phyloP scores from a whole-genome alignment of 2,797 vertebrate species.

The Mormyrops boulengeri region DNA sequence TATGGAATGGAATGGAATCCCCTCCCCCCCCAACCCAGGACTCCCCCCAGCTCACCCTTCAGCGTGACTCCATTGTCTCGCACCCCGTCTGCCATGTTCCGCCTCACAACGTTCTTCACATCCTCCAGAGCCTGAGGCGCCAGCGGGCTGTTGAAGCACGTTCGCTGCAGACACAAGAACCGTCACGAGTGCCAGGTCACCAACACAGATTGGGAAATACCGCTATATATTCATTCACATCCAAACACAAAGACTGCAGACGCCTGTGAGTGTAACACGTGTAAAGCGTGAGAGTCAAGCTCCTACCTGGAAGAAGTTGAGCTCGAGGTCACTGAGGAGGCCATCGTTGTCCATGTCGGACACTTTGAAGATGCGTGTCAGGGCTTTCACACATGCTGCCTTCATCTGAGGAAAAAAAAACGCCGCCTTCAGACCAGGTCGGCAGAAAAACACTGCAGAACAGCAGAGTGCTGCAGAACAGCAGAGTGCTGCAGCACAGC shows the following conservation, averaged over 20 bases:
- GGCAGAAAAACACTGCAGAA: neutral
- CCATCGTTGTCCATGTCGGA: constrained; percentile 93
- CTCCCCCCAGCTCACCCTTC: constrained; percentile 67
- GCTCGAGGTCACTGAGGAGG: constrained; percentile 83
- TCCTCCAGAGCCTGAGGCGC: constrained; percentile 89
- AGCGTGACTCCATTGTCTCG: constrained; percentile 80
- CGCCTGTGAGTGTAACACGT: neutral
- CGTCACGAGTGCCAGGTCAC: neutral
- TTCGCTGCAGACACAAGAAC: constrained; percentile 61
- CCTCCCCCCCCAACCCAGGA: neutral
- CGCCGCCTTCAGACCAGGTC: neutral
- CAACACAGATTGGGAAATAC: neutral
- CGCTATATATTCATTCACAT: neutral
- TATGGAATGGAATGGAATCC: neutral
- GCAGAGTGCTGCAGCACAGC: neutral
- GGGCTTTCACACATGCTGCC: constrained; percentile 78
- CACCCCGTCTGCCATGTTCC: constrained; percentile 82
- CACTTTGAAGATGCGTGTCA: constrained; percentile 91
- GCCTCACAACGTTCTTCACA: constrained; percentile 94
- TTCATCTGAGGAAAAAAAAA: constrained; percentile 70
- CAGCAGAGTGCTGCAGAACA: neutral
- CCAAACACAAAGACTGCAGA: neutral
- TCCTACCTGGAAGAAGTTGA: constrained; percentile 91
- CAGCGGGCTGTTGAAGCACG: constrained; percentile 87
- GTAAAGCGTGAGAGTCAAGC: neutral